A percentile compares a stretch with the other conserved stretches of the same genome.
phyloP scores from a whole-genome alignment of 2,797 vertebrate genomes.

The Danio albolineatus region DNA sequence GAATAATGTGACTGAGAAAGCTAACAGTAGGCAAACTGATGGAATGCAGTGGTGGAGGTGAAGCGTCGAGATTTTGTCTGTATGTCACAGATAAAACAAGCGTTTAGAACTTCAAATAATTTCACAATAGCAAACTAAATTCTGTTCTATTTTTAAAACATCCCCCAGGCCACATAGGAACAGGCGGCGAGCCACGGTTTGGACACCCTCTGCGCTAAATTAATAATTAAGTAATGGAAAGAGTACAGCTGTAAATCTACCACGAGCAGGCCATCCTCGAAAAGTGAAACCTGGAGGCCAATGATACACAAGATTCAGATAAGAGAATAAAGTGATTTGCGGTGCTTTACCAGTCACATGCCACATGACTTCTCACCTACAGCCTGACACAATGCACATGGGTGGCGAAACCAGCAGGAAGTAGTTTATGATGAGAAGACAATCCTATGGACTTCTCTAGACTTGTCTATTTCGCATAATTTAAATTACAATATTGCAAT shows the following conservation, averaged over 20 bases:
- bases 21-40: background rate
- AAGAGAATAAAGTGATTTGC: background rate
- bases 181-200: background rate
- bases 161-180: constrained; percentile 2
- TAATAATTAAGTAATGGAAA: constrained; percentile 28
- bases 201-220: constrained; percentile 29
- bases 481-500: no score
- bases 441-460: background rate
- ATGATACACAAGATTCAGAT: background rate
- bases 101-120: constrained; percentile 11
- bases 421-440: background rate
- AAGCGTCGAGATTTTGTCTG: background rate
- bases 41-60: background rate
- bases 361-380: background rate
- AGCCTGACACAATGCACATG: background rate
- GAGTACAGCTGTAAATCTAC: constrained; percentile 21
- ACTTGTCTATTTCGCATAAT: no score
- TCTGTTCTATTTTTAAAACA: constrained; percentile 24
- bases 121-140: constrained; percentile 1
- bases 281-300: background rate
- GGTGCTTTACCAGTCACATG: background rate
- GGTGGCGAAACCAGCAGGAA: background rate
- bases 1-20: background rate
- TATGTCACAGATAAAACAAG: background rate
- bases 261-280: background rate